phyloP scores from a whole-genome alignment of 2,888 invertebrate species.

The Pristionchus exspectatus region DNA sequence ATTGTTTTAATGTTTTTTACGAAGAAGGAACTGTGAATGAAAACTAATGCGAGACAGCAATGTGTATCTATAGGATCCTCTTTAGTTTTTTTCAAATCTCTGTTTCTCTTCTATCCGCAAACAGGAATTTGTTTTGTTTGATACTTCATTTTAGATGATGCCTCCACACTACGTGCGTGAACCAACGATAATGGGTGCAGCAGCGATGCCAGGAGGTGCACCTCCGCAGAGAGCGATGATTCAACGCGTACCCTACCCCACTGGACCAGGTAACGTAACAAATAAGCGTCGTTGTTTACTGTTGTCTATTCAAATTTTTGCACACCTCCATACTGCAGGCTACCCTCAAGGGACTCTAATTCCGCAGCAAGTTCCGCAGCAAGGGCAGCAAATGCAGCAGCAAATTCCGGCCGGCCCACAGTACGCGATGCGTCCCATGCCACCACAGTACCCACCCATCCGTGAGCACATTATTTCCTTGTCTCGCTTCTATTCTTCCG shows the following conservation, averaged over 20 bases:
- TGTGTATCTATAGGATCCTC: no score
- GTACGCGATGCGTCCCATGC: conserved; percentile 7
- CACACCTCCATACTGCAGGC: background rate
- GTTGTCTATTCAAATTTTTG: background rate
- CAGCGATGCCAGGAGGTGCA: background rate
- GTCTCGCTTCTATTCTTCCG: no score
- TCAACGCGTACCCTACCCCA: conserved; percentile 46
- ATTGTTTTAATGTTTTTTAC: no score
- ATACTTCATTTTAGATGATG: background rate
- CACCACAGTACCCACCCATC: background rate
- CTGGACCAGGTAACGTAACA: conserved; percentile 10
- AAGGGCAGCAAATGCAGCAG: background rate
- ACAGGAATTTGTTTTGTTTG: no score
- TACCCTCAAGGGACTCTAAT: background rate
- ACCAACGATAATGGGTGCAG: conserved; percentile 41
- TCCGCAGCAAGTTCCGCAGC: background rate
- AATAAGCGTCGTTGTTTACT: no score
- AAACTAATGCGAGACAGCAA: no score
- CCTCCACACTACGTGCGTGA: conserved; percentile 33
- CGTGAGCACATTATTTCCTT: background rate
- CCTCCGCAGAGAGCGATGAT: conserved; percentile 43
- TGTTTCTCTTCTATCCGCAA: no score
- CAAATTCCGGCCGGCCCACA: conserved; percentile 28
- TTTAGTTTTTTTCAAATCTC: no score
- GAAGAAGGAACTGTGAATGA: no score